Evolutionary conservation across 1,140 invertebrate genomes (phyloP).

Genomic region (Drosophila quadrilineata): DNA sequence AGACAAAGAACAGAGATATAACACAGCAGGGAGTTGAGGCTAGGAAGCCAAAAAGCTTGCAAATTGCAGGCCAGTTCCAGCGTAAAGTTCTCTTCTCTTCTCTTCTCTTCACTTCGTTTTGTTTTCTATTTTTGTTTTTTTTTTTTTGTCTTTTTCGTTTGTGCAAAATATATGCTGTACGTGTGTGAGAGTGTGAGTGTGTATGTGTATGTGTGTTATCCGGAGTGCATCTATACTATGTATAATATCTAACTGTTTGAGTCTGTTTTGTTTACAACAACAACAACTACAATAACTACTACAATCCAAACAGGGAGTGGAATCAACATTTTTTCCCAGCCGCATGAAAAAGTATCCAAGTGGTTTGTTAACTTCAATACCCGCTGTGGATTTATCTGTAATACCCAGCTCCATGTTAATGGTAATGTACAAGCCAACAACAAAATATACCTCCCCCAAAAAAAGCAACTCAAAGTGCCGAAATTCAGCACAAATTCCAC

Average conservation of each 20-base stretch:
- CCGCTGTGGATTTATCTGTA: conserved; percentile 81
- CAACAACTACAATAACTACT: too few relatives aligned
- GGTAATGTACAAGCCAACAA: conserved; percentile 70
- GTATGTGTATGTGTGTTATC: too few relatives aligned
- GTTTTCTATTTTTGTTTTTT: too few relatives aligned
- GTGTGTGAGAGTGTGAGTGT: conserved; percentile 6
- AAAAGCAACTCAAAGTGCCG: conserved; percentile 10
- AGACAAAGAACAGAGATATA: too few relatives aligned
- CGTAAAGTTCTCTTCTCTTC: too few relatives aligned
- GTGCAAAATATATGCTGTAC: conserved; percentile 57
- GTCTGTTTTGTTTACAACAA: conserved; percentile 58
- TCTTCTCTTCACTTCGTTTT: too few relatives aligned
- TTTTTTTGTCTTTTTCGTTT: too few relatives aligned
- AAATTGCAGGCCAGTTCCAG: conserved; percentile 55
- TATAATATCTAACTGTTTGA: conserved; percentile 49
- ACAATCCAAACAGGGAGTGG: conserved; percentile 76
- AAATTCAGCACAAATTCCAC: too few relatives aligned
- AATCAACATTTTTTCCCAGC: conserved; percentile 80
- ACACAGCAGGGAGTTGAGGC: conserved; percentile 38
- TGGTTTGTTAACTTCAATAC: conserved; percentile 81
- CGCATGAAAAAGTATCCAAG: conserved; percentile 81
- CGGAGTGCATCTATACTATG: conserved; percentile 48
- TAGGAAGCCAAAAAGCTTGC: conserved; percentile 31
- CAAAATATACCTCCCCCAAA: conserved; percentile 31
- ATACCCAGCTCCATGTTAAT: conserved; percentile 81